Conservation (phyloP, 1,140 invertebrate genomes). For the Anagrus nilaparvatae region DNA sequence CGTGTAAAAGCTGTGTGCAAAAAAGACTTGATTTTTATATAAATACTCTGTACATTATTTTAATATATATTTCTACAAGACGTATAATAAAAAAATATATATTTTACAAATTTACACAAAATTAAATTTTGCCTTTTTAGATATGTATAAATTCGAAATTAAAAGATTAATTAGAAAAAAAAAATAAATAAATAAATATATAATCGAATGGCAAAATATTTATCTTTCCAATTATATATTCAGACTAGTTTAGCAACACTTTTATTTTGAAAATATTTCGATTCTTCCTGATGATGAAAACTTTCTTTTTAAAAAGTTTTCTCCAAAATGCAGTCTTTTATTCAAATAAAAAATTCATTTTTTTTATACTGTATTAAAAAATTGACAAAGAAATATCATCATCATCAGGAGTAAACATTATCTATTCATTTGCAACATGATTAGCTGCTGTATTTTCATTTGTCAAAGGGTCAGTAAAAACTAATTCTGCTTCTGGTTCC, state of each 20-base stretch:
- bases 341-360: not conserved
- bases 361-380: no score
- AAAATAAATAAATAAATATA: no score
- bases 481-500: conserved; percentile 29
- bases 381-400: conserved; percentile 16
- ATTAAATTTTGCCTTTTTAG: no score
- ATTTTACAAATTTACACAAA: no score
- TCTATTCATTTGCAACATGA: conserved; percentile 35
- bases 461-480: conserved; percentile 32
- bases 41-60: no score
- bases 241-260: conserved; percentile 30
- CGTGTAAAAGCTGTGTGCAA: no score
- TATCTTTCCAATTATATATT: conserved; percentile 30
- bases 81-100: no score
- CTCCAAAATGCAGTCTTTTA: not conserved
- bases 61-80: no score
- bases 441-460: conserved; percentile 31
- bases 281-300: conserved; percentile 16
- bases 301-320: conserved; percentile 18
- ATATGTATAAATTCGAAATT: no score
- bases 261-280: conserved; percentile 24
- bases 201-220: no score
- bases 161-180: no score
- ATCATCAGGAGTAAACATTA: conserved; percentile 15
- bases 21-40: no score